A percentile compares a stretch with the other conserved stretches of the same genome.
Evolutionary conservation across 2,888 invertebrate species (phyloP).

Genomic region (Phlogophora meticulosa): DNA sequence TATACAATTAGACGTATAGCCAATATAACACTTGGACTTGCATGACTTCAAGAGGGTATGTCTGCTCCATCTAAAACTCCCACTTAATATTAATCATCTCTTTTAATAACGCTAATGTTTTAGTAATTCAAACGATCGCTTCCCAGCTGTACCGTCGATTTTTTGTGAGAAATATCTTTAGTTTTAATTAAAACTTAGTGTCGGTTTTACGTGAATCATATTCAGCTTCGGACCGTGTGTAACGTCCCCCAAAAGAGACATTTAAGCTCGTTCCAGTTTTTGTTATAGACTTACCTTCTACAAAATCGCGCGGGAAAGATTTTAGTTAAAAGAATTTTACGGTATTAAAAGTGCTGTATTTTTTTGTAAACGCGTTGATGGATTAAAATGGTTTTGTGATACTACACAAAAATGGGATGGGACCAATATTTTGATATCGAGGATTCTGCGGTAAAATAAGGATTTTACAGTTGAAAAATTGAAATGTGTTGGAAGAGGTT

Average conservation of each 20-base stretch:
- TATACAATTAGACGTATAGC: too few relatives aligned
- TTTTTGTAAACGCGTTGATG: constrained; percentile 52
- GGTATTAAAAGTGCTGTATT: constrained; percentile 49
- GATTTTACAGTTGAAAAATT: not conserved
- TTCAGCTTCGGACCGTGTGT: constrained; percentile 73
- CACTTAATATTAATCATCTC: constrained; percentile 32
- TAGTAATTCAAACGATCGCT: constrained; percentile 67
- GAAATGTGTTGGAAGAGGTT: not conserved
- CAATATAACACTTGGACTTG: too few relatives aligned
- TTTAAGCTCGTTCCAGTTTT: constrained; percentile 71
- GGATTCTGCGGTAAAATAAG: not conserved
- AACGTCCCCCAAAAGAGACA: constrained; percentile 80
- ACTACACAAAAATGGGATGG: constrained; percentile 17
- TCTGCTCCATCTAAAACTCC: not conserved
- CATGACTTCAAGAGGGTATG: too few relatives aligned
- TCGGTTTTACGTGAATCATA: constrained; percentile 79
- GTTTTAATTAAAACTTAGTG: constrained; percentile 86
- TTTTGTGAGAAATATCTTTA: constrained; percentile 76
- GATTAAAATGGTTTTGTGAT: constrained; percentile 53
- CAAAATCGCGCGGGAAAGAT: constrained; percentile 66
- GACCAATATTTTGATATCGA: constrained; percentile 6
- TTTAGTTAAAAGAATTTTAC: constrained; percentile 63
- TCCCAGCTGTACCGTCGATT: constrained; percentile 65
- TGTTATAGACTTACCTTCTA: constrained; percentile 72
- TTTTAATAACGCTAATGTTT: constrained; percentile 42